Conservation (phyloP, 2,797 vertebrate genomes). For the Premnoplex brunnescens region DNA sequence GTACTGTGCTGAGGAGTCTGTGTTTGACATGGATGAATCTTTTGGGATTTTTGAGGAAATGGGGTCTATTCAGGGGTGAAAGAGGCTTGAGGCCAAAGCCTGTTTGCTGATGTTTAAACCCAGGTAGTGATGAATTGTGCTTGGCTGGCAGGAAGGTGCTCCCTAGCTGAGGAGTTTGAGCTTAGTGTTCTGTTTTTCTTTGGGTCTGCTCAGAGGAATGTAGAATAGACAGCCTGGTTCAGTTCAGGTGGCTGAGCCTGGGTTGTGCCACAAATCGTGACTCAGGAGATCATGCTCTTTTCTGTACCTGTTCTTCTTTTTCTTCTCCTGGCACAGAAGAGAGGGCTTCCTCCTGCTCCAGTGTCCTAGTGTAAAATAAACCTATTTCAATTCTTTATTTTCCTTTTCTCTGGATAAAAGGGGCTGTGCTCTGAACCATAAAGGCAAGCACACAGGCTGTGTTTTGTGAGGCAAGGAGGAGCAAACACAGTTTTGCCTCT, state of each 20-base stretch:
- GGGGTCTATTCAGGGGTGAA: not conserved
- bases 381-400: not conserved
- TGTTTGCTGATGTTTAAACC: not conserved
- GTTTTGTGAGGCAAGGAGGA: not conserved
- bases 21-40: fast-evolving
- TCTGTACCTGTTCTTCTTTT: not conserved
- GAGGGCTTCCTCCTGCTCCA: not conserved
- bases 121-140: not conserved
- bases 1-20: not conserved
- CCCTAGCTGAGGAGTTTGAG: not conserved
- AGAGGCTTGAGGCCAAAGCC: not conserved
- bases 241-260: not conserved
- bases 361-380: not conserved
- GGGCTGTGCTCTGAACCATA: not conserved
- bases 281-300: not conserved
- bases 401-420: not conserved
- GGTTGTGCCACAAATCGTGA: not conserved
- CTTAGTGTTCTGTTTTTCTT: not conserved
- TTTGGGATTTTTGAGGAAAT: not conserved
- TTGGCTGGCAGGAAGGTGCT: not conserved
- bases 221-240: not conserved
- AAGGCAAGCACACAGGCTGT: not conserved
- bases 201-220: not conserved
- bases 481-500: not conserved
- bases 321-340: not conserved